These are phyloP conservation scores for Chrysaora quinquecirrha DNA, from an alignment of 30 jellyfish, hydroid and myxozoan genomes.

Conservation along the genomic window DNA sequence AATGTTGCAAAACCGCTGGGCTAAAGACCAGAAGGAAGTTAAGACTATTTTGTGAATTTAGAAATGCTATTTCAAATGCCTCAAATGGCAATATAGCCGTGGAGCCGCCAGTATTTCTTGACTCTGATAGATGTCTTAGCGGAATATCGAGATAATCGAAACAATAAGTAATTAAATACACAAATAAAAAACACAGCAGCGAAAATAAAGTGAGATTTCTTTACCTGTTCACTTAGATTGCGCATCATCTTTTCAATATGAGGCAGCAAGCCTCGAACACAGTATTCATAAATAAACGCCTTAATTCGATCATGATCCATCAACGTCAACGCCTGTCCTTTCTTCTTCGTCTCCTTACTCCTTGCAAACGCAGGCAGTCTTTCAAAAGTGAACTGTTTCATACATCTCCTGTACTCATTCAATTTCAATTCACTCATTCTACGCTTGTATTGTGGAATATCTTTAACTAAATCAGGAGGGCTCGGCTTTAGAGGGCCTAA, in stretches of 20 bases:
- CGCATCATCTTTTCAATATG: conserved; percentile 95
- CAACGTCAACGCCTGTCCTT: conserved; percentile 76
- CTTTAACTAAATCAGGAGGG: conserved; percentile 68
- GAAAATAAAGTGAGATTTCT: no score
- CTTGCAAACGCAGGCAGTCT: conserved; percentile 47
- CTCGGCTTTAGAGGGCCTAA: conserved; percentile 82
- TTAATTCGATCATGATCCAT: conserved; percentile 81
- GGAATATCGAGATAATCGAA: no score
- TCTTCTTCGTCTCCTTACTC: conserved; percentile 33
- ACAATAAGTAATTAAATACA: no score
- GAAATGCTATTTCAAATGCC: no score
- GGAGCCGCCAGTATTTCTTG: no score
- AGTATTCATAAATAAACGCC: conserved; percentile 80
- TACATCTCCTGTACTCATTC: conserved; percentile 72
- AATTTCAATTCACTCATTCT: conserved; percentile 52
- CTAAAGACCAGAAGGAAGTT: no score
- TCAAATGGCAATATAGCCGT: no score
- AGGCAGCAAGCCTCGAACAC: conserved; percentile 94
- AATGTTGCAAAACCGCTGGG: no score
- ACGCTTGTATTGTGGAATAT: conserved; percentile 58
- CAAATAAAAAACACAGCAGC: no score
- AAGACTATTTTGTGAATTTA: no score
- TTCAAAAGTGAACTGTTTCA: conserved; percentile 82
- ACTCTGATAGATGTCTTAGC: no score
- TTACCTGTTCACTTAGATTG: conserved; percentile 90